Evolutionary conservation across 2,888 invertebrate species (phyloP).

Genomic region (Dryomyza anilis): DNA sequence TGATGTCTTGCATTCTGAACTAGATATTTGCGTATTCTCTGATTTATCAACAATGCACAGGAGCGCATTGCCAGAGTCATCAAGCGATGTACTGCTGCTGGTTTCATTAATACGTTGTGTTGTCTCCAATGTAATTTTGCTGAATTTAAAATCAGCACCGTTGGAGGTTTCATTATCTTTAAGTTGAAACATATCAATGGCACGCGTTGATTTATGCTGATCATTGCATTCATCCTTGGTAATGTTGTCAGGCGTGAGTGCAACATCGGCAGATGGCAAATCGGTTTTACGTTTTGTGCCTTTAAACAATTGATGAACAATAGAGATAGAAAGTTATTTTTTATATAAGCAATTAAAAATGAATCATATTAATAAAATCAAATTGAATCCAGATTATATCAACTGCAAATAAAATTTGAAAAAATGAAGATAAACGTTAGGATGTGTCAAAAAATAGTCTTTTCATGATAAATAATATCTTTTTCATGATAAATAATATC

Average conservation of each 20-base stretch:
- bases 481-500: no score
- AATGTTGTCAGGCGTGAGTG: not conserved
- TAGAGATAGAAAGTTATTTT: no score
- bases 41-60: constrained; percentile 20
- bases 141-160: constrained; percentile 7
- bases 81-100: constrained; percentile 13
- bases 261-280: constrained; percentile 12
- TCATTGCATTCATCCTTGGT: not conserved
- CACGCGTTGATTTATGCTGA: no score
- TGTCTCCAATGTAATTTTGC: constrained; percentile 5
- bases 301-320: no score
- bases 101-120: constrained; percentile 6
- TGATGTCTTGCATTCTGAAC: constrained; percentile 8
- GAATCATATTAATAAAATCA: no score
- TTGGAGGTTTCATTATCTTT: not conserved
- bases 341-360: no score
- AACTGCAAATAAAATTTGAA: no score
- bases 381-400: no score
- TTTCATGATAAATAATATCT: no score
- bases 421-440: no score
- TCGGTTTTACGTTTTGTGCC: constrained; percentile 49
- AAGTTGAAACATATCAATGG: not conserved
- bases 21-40: constrained; percentile 18
- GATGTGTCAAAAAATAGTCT: no score
- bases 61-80: constrained; percentile 24